Evolutionary conservation across 1,140 invertebrate genomes (phyloP), one percentile per base, ranked within the genome.

Genomic region (Saccostrea cuccullata): DNA sequence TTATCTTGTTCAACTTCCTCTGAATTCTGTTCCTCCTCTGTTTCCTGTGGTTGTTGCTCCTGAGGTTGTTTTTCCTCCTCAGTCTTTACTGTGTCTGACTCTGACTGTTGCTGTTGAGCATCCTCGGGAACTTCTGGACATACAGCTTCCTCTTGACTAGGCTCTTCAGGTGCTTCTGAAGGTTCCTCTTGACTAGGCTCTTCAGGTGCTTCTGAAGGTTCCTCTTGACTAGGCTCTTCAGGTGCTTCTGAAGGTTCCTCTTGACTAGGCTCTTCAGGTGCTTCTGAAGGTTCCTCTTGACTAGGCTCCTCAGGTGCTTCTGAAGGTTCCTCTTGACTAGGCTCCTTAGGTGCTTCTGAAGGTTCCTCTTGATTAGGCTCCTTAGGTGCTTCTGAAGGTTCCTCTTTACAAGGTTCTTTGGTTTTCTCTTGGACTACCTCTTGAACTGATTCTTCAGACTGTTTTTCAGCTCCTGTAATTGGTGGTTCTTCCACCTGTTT

Each of bases 81-180:
- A 17, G 40, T 2, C 17, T 84, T n/a, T n/a, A 55, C 82, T 20
- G 11, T 17, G n/a, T 6, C 23, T 84, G 40, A 23, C 55, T 84
- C 82, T 55, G 40, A n/a, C 17, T 55, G 12, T 77, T 77, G 70
- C 70, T 77, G 23, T 77, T 36, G 70, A 36, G 70, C 26, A 77
- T 36, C 12, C 13, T 8, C 26, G 11, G 26, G 11, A 36, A 26
- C 70, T 26, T 40, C 26, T 77, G 26, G 11, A 15, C 23, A 23
- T 67, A 30, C 13, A 15, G 13, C 26, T 77, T 77, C 26, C 30
- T 77, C 70, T 20, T 20, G 9, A 11, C 23, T 67, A 20, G 20
- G 20, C 23, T 67, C 12, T 4, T 8, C 26, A 12, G 26, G 11
- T 77, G 13, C 70, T 26, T 77, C 26, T 77, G 26, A 8, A 15